Evolutionary conservation across 1,140 invertebrate species (phyloP), one percentile per base, ranked within the genome.

Genomic region (Coenobita brevimanus): DNA sequence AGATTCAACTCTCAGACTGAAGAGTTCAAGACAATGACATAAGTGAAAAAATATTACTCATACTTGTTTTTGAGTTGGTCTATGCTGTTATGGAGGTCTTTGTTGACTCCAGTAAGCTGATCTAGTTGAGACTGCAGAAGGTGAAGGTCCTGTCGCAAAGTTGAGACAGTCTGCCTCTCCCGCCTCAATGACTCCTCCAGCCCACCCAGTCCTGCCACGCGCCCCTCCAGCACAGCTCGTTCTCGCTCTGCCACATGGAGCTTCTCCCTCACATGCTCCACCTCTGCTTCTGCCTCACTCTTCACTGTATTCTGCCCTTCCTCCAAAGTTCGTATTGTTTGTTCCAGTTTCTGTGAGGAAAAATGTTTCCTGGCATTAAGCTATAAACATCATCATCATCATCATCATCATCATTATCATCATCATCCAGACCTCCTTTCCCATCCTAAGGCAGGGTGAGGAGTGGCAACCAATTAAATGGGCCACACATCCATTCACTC

Each of bases 61-160:
- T 57, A 85, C 82, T 85, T 60, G 71, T 85, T 24, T 4, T 38
- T 71, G 21, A 85, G 71, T 36, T 46, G 50, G 10, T 85, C 24
- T 30, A 76, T 60, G 2, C 62, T 33, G 6, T 64, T 46, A 4
- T 64, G 82, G 21, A 78, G 54, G 0, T 85, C 82, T 10, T 6
- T 30, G 38, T 64, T 85, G 33, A 64, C 24, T 43, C 21, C 43
- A 8, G 57, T 75, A 21, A 85, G 71, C 33, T 85, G n/a, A 17
- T 85, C 54, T n/a, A 33, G 38, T 30, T 85, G 69, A 0, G 71
- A 50, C 54, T 76, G 71, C 0, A 57, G 57, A 17, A 27, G 71
- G 24, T 78, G 82, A 38, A 85, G 69, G n/a, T 85, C 71, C 24
- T 78, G 82, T 3, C 82, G 71, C 17, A 78, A 38, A 13, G 41